These are phyloP conservation scores for Rhagonycha fulva DNA, from an alignment of 2,888 invertebrate genomes.

Conservation along the genomic window DNA sequence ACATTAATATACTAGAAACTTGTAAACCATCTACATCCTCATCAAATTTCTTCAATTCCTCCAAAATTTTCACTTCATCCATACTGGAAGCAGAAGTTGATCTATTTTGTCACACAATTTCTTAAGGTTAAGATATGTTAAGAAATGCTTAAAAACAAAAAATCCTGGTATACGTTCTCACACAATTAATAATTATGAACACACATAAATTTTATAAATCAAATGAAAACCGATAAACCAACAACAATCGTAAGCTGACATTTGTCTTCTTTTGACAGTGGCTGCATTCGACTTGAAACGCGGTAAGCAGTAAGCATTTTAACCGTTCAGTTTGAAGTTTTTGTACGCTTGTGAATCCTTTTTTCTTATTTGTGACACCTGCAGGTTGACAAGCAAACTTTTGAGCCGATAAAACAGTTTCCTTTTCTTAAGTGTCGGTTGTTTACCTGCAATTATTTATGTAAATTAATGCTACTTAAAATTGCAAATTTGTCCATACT, in stretches of 20 bases:
- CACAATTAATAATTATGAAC: too few species aligned
- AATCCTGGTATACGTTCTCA: too few species aligned
- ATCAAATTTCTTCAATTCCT: neutral
- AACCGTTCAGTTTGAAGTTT: too few species aligned
- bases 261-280: too few species aligned
- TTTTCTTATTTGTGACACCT: neutral
- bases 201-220: too few species aligned
- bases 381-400: neutral
- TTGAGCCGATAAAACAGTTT: neutral
- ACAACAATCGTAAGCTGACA: too few species aligned
- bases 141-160: neutral
- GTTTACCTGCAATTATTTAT: neutral
- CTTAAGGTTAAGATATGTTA: neutral
- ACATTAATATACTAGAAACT: neutral
- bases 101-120: neutral
- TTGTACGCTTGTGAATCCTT: too few species aligned
- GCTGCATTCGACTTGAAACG: too few species aligned
- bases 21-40: neutral
- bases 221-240: too few species aligned
- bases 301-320: too few species aligned
- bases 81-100: neutral
- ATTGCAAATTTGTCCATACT: neutral
- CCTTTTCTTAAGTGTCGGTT: neutral
- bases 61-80: neutral
- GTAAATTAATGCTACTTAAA: neutral